Percentiles rank a stretch among this genome's conserved stretches.
Conservation (phyloP, 2,113 vertebrate genomes). For the Mohoua ochrocephala region DNA sequence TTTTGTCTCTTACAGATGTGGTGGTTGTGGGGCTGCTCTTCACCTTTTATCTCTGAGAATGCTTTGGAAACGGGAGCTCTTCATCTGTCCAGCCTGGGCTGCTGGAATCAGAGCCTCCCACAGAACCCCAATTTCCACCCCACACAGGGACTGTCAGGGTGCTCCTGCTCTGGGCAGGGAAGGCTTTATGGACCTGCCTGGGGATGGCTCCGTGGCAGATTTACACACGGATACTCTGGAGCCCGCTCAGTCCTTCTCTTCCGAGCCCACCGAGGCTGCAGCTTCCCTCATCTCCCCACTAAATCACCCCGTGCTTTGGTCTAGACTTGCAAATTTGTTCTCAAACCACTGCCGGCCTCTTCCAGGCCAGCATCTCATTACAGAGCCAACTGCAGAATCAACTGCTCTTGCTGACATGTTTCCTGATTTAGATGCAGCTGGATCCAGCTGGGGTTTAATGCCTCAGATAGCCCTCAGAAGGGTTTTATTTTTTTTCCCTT, state of each 20-base stretch:
- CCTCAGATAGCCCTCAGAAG: not conserved
- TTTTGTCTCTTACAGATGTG: not conserved
- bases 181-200: not conserved
- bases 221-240: not conserved
- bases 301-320: not conserved
- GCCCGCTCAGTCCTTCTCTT: not conserved
- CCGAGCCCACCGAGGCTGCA: not conserved
- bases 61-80: not conserved
- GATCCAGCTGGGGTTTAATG: conserved; percentile 17
- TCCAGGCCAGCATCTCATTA: conserved; percentile 38
- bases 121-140: not conserved
- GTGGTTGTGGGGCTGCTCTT: not conserved
- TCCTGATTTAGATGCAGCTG: conserved; percentile 45
- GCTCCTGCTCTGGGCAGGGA: not conserved
- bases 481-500: not conserved
- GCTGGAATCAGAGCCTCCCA: not conserved
- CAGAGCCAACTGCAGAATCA: not conserved
- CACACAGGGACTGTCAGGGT: not conserved
- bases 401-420: not conserved
- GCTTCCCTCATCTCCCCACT: not conserved
- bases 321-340: conserved; percentile 34
- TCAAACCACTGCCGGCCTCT: not conserved
- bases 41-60: not conserved
- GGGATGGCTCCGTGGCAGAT: not conserved
- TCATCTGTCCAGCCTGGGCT: not conserved